Conservation (phyloP, 1,140 invertebrate genomes). For the honey bee (Apis mellifera) region Amel_HAv3.1 CM009931.2:21672001-21672500, state of each 20-base stretch:
- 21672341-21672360: background rate
- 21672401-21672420: no score
- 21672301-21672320: background rate
- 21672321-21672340: background rate
- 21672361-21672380: background rate
- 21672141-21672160: background rate
- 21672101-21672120: background rate
- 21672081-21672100: no score
- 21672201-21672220: background rate
- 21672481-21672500: no score
- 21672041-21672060: no score
- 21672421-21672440: no score
- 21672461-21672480: no score
- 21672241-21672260: background rate
- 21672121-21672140: background rate
- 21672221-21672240: background rate
- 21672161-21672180: background rate
- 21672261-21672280: constrained; percentile 14
- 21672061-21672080: background rate
- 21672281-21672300: constrained; percentile 10
- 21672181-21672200: background rate
- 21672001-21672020: background rate
- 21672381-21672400: background rate
- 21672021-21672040: no score
- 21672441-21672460: no score